Evolutionary conservation across 2,797 vertebrate genomes (phyloP).

Genomic region (Labeo calbasu): DNA sequence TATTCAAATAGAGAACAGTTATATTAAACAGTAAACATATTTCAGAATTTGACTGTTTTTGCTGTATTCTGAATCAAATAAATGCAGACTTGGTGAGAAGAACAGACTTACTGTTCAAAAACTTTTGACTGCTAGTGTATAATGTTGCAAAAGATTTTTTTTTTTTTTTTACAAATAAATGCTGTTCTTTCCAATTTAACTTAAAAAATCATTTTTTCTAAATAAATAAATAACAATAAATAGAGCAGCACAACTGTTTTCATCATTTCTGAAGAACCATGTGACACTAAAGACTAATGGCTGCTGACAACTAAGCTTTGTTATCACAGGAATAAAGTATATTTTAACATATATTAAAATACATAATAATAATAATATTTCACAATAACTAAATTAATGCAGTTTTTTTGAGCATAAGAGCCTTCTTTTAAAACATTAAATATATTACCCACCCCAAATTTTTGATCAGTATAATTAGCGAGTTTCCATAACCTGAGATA

Average conservation of each 20-base stretch:
- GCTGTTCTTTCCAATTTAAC: too few species aligned
- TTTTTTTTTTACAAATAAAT: too few species aligned
- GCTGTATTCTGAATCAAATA: too few species aligned
- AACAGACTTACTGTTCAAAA: too few species aligned
- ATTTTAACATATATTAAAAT: neutral
- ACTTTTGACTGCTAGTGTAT: too few species aligned
- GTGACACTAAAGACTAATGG: neutral
- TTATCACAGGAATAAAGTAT: neutral
- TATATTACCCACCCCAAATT: neutral
- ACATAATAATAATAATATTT: neutral
- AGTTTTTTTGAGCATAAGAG: neutral
- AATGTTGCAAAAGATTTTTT: too few species aligned
- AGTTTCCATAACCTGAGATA: neutral
- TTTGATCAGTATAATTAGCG: neutral
- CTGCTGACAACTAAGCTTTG: neutral
- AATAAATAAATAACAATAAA: neutral
- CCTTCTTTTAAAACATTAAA: neutral
- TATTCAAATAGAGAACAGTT: too few species aligned
- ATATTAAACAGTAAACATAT: too few species aligned
- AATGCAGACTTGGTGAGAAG: too few species aligned
- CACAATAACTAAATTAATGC: neutral
- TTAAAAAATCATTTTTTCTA: too few species aligned
- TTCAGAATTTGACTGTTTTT: too few species aligned
- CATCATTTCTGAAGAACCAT: neutral
- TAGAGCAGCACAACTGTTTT: neutral